Evolutionary conservation across 2,888 invertebrate species (phyloP).

Genomic region (Nephrotoma guestfalica): DNA sequence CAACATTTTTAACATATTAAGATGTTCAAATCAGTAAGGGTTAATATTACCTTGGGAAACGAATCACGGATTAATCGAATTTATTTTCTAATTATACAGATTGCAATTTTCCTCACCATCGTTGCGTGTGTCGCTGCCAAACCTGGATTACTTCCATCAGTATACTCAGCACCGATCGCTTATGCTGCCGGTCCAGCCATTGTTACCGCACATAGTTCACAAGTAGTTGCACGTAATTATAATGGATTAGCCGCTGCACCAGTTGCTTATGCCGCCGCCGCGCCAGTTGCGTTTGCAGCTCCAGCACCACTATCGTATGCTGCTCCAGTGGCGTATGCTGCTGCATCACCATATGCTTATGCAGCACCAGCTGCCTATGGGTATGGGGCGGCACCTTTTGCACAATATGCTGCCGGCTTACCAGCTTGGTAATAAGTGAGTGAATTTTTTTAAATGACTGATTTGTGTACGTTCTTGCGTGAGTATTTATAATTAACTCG

Average conservation of each 20-base stretch:
- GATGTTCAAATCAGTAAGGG: not conserved
- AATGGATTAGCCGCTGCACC: conserved; percentile 17
- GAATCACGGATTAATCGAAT: no score
- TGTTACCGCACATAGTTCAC: not conserved
- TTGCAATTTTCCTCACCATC: no score
- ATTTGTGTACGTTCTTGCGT: no score
- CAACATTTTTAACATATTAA: not conserved
- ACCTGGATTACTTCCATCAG: no score
- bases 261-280: conserved; percentile 14
- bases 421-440: no score
- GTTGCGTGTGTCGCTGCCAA: no score
- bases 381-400: conserved; percentile 13
- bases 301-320: conserved; percentile 28
- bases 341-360: conserved; percentile 17
- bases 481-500: no score
- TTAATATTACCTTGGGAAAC: not conserved
- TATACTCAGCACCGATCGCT: not conserved
- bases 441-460: no score
- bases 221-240: not conserved
- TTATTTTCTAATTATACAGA: no score
- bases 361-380: conserved; percentile 21
- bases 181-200: not conserved
- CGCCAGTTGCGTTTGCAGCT: conserved; percentile 18
- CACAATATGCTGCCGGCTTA: not conserved
- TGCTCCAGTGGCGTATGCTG: conserved; percentile 19